Conservation (phyloP, 2,888 invertebrate genomes). For the Laspeyria flexula region DNA sequence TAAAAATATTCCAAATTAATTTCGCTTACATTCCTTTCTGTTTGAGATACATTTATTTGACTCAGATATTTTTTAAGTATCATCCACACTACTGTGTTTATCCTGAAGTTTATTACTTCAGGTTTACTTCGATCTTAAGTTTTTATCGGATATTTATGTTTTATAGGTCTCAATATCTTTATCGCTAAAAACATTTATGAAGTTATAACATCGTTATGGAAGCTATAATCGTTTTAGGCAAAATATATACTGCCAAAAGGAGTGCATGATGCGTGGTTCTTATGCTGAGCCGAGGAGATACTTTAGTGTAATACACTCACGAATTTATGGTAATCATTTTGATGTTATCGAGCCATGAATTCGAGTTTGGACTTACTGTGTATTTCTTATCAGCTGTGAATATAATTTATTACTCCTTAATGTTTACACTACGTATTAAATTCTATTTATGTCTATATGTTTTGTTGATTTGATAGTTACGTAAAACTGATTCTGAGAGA, state of each 20-base stretch:
- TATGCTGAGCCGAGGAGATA: conserved; percentile 4
- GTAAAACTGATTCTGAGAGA: too few relatives aligned
- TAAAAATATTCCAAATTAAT: too few relatives aligned
- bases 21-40: too few relatives aligned
- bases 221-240: conserved; percentile 13
- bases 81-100: too few relatives aligned
- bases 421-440: neutral
- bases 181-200: neutral
- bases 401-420: conserved; percentile 3
- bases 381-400: conserved; percentile 3
- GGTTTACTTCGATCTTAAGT: neutral
- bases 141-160: neutral
- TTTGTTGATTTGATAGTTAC: too few relatives aligned
- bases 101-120: too few relatives aligned
- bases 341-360: conserved; percentile 15
- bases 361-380: conserved; percentile 10
- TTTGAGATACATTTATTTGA: too few relatives aligned
- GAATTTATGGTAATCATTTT: conserved; percentile 26
- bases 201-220: conserved; percentile 3
- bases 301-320: conserved; percentile 19
- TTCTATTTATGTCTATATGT: neutral
- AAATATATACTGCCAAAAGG: neutral
- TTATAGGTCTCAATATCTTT: neutral
- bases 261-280: too few relatives aligned
- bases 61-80: too few relatives aligned